Evolutionary conservation across 2,113 vertebrate genomes (phyloP).

Genomic region (Heteronetta atricapilla): DNA sequence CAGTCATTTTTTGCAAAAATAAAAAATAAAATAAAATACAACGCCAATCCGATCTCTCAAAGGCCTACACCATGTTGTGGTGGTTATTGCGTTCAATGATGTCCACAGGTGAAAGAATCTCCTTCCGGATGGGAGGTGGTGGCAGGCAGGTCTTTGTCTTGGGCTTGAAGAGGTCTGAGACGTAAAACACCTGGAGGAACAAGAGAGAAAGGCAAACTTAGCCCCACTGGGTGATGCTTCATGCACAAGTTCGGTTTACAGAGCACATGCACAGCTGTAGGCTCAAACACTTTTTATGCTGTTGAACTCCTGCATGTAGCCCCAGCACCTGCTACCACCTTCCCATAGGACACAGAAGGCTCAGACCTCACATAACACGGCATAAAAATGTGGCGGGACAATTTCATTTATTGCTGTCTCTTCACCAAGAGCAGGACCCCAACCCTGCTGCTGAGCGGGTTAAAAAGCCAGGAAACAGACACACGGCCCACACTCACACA

Average conservation of each 20-base stretch:
- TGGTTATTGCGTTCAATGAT: slow-evolving; percentile 97
- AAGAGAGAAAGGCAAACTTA: slow-evolving; percentile 25
- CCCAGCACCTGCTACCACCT: background rate
- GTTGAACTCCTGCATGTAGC: accelerated
- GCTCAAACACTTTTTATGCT: background rate
- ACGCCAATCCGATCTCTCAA: background rate
- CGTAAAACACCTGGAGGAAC: slow-evolving; percentile 88
- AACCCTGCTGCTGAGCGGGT: background rate
- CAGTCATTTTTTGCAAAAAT: slow-evolving; percentile 73
- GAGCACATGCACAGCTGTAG: background rate
- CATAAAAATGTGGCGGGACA: background rate
- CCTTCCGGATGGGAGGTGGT: slow-evolving; percentile 91
- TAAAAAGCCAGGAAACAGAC: slow-evolving; percentile 64
- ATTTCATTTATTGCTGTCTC: background rate
- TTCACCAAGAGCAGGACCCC: background rate
- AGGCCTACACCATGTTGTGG: slow-evolving; percentile 90
- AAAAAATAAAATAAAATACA: slow-evolving; percentile 9
- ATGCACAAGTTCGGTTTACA: background rate
- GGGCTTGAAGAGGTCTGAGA: slow-evolving; percentile 95
- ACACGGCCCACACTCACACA: background rate
- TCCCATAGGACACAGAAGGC: background rate
- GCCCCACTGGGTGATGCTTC: background rate
- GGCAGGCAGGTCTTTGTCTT: slow-evolving; percentile 82
- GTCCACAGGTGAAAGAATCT: slow-evolving; percentile 92
- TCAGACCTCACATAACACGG: background rate